A percentile compares a stretch with the other conserved stretches of the same genome.
These are phyloP conservation scores for Choloepus didactylus DNA, from an alignment of 2,797 vertebrate genomes.

Conservation along the genomic window DNA sequence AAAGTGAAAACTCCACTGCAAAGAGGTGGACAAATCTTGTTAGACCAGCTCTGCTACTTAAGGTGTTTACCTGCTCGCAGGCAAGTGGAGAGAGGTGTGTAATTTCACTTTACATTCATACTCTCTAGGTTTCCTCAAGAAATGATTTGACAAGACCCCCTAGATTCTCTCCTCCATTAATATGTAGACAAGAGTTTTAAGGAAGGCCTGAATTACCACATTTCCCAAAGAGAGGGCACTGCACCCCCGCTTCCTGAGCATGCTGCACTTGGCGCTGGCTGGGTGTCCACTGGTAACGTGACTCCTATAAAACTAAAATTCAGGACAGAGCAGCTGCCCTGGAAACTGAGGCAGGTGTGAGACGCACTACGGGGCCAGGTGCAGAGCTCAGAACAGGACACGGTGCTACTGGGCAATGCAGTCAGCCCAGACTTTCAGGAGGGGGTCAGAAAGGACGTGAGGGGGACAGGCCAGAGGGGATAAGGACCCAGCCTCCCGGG, in stretches of 20 bases:
- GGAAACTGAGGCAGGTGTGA: neutral
- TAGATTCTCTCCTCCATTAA: neutral
- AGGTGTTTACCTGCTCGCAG: neutral
- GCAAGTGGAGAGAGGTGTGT: neutral
- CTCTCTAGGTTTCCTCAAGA: conserved; percentile 10
- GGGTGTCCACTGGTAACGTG: accelerated
- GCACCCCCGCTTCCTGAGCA: neutral
- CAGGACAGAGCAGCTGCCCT: neutral
- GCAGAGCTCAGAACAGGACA: accelerated
- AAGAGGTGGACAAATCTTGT: conserved; percentile 51
- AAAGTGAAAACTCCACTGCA: conserved; percentile 23
- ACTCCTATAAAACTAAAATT: neutral
- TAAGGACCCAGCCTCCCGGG: neutral
- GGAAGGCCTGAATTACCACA: neutral
- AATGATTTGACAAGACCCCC: neutral
- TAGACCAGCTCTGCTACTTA: conserved; percentile 67
- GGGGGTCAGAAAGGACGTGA: neutral
- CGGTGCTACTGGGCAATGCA: neutral
- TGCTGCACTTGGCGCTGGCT: neutral
- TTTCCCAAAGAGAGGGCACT: neutral
- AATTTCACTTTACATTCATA: neutral
- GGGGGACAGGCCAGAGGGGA: neutral
- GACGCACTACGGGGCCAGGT: neutral
- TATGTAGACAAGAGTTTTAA: neutral
- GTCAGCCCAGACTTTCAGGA: neutral